phyloP scores from a whole-genome alignment of 2,113 vertebrate genomes.

The Chelonoidis abingdonii region DNA sequence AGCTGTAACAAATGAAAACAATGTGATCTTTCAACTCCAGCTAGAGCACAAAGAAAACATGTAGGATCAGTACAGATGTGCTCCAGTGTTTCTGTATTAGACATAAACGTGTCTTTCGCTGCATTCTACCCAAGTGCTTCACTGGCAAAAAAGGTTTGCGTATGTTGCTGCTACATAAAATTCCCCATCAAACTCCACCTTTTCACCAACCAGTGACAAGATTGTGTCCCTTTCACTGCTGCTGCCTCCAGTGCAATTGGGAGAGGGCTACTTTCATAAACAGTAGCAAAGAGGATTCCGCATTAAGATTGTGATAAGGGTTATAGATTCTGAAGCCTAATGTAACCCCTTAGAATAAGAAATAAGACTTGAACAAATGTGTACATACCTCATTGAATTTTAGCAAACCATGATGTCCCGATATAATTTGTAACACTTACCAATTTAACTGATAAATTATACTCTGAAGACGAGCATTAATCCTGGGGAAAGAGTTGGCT shows the following conservation, averaged over 20 bases:
- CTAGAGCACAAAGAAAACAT: background rate
- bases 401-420: background rate
- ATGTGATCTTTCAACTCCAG: background rate
- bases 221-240: background rate
- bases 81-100: background rate
- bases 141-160: background rate
- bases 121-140: background rate
- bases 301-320: fast-evolving
- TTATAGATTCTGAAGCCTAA: background rate
- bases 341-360: background rate
- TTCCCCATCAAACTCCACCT: background rate
- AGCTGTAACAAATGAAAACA: background rate
- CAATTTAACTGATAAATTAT: background rate
- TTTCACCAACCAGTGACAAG: background rate
- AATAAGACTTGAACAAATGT: background rate
- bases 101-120: background rate
- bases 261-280: background rate
- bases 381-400: background rate
- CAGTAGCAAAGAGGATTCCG: background rate
- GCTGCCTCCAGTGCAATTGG: background rate
- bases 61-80: background rate
- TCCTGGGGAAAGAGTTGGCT: background rate
- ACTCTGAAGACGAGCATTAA: background rate
- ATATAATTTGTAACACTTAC: background rate
- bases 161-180: background rate